These are phyloP conservation scores for Pluvialis apricaria DNA, from an alignment of 2,113 vertebrate genomes.

Conservation along the genomic window DNA sequence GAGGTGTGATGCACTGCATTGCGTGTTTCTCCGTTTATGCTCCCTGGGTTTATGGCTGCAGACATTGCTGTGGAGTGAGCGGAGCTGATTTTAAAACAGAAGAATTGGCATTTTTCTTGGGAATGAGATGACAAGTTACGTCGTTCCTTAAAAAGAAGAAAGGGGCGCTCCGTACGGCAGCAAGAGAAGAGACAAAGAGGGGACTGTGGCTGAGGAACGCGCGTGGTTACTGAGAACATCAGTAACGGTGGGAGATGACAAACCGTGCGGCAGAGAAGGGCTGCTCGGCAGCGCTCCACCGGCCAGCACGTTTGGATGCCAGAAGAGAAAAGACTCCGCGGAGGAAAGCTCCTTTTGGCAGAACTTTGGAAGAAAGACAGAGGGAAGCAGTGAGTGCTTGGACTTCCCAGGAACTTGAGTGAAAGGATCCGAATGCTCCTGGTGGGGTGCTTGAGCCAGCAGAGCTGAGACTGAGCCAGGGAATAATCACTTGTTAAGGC, in stretches of 20 bases:
- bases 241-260: neutral
- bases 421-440: neutral
- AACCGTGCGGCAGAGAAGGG: accelerated
- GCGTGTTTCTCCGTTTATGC: neutral
- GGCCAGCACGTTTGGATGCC: neutral
- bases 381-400: neutral
- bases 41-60: neutral
- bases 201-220: neutral
- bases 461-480: neutral
- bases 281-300: neutral
- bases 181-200: neutral
- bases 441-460: neutral
- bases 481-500: neutral
- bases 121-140: neutral
- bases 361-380: neutral
- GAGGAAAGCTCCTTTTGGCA: neutral
- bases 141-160: neutral
- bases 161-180: neutral
- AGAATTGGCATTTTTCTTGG: neutral
- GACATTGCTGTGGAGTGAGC: neutral
- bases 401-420: neutral
- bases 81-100: neutral
- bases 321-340: neutral
- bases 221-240: neutral
- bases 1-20: neutral